Conservation (phyloP, 2,888 invertebrate genomes). For the Chironomus tentans region DNA sequence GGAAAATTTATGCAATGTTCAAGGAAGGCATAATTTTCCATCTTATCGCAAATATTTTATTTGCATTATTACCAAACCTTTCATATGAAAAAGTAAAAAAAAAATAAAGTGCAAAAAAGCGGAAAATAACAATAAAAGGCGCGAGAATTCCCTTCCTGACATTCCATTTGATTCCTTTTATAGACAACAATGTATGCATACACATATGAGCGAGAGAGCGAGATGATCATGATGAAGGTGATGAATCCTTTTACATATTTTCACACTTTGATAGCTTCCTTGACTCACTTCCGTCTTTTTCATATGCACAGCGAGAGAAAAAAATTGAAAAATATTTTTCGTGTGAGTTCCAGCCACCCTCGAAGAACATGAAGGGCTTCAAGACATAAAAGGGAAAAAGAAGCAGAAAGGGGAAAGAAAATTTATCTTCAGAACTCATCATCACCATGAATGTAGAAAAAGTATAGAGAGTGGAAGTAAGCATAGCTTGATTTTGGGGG, state of each 20-base stretch:
- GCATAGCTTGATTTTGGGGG: too few species aligned
- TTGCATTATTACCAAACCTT: neutral
- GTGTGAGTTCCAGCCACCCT: too few species aligned
- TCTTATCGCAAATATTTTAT: conserved; percentile 16
- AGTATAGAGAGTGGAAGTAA: too few species aligned
- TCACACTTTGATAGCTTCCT: conserved; percentile 19
- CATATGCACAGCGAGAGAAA: too few species aligned
- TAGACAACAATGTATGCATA: neutral
- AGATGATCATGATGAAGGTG: conserved; percentile 16
- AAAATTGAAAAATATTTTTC: too few species aligned
- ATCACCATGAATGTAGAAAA: too few species aligned
- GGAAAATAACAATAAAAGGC: conserved; percentile 24
- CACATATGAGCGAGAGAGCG: neutral
- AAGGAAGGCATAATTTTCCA: conserved; percentile 1
- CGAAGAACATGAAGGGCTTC: too few species aligned
- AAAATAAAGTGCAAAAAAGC: neutral
- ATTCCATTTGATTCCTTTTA: neutral
- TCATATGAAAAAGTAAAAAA: neutral
- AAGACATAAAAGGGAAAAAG: too few species aligned
- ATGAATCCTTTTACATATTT: conserved; percentile 13
- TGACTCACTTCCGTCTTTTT: too few species aligned
- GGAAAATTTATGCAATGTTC: neutral
- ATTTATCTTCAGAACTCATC: too few species aligned
- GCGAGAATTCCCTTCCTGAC: conserved; percentile 5
- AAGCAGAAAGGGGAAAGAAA: too few species aligned